Percentiles rank a stretch among this genome's conserved stretches.
phyloP scores from a whole-genome alignment of 1,140 invertebrate species.

The Drosophila willistoni region DNA sequence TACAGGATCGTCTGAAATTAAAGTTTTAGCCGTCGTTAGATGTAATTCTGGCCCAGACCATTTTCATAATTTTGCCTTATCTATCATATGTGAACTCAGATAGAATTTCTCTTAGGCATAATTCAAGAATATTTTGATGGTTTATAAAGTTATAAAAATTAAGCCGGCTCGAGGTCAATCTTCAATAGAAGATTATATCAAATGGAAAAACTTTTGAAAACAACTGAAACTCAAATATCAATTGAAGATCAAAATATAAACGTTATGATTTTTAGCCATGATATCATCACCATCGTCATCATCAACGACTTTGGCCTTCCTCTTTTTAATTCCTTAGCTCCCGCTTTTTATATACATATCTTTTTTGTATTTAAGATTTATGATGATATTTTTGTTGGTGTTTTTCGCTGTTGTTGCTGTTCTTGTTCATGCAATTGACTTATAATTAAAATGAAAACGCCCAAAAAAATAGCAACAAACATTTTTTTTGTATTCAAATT shows the following conservation, averaged over 20 bases:
- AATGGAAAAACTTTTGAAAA: no score
- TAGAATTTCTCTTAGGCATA: no score
- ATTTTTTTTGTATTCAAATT: conserved; percentile 35
- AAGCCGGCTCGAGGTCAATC: no score
- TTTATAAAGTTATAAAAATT: no score
- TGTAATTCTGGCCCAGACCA: no score
- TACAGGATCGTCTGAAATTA: no score
- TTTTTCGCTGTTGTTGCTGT: conserved; percentile 4
- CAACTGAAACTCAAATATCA: background rate
- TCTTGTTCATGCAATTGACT: conserved; percentile 42
- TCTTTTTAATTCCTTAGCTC: background rate
- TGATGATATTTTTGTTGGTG: conserved; percentile 40
- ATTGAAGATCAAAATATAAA: background rate
- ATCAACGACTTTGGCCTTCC: conserved; percentile 6
- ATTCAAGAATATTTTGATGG: no score
- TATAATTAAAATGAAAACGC: conserved; percentile 54
- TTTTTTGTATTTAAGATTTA: conserved; percentile 37
- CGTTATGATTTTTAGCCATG: background rate
- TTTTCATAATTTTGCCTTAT: no score
- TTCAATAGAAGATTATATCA: no score
- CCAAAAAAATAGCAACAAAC: conserved; percentile 36
- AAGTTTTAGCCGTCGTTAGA: no score
- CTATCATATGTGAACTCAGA: no score
- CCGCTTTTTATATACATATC: background rate
- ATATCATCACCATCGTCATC: conserved; percentile 28